Base-by-base conservation (phyloP, 2,888 invertebrate species). In the Cetonia aurata region DNA sequence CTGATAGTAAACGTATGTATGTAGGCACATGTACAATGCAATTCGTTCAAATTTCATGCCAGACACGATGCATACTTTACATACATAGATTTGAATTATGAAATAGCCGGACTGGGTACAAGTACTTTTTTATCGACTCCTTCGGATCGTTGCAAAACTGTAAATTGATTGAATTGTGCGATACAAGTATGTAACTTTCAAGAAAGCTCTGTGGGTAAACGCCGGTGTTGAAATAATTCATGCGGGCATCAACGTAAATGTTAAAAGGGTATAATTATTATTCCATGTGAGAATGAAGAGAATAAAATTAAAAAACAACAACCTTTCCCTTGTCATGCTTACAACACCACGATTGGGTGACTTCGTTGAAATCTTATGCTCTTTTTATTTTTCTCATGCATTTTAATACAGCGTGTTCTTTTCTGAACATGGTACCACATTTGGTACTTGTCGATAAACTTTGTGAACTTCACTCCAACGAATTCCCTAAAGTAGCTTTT, bases 21-120 rank as follows among this genome's bases (percentile, higher is more conserved):
- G 6, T 37, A 8, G 4, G 37, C 10, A 37, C 50, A 48, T 50
- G 62, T 37, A 46, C 25, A 48, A 6, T 65, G 37, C 37, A 17
- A 10, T 33, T 41, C 41, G 50, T 65, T 65, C 52, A 50, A 65
- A 65, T 65, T 65, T 65, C 41, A 65, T 50, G 60, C 31, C 31
- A 60, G 25, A 60, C 60, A 60, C 60, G 60, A 60, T 60, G 60
- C 44, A 60, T n/a, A 44, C 44, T 19, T 44, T 59, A 19, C 44
- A 9, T 50, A 15, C 19, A 19, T 17, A 46, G 19, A 13, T 44
- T 46, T 13, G 13, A 46, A 57, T 52, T 52, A 52, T 25, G 25
- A 52, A 52, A 52, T 52, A 25, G 17, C 25, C 12, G 52, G 52
- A 12, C 25, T 52, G 25, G 52, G 12, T 52, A 17, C 19, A 52